Base-by-base conservation (phyloP, 2,113 vertebrate genomes). In the zebrafish (Danio rerio) region DNA sequence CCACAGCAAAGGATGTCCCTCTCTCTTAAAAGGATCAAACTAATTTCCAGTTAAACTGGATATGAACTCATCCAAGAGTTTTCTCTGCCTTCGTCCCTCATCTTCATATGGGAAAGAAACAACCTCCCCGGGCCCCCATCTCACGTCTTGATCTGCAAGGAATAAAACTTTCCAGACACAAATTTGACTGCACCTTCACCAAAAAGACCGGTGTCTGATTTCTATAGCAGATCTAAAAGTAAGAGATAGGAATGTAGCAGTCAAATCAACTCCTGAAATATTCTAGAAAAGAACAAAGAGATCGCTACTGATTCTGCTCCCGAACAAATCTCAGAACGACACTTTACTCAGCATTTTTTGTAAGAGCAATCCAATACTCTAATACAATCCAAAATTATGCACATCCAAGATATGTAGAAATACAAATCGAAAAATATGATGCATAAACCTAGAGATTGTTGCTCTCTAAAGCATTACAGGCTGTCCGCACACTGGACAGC, bases 351-450 rank as follows among this genome's bases (percentile, higher is more conserved):
- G 18, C 45, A 10, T 66, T 49, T 66, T 40, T 66, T 55, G 43
- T 69, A 78, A 66, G 43, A 74, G 79, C 31, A 45, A 69, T 10
- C 42, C 31, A 52, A 49, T 65, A 7, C 43, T 81, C 80, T 84
- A 75, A 82, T 66, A 82, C 81, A 85, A 55, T 81, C 81, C 69
- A 83, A 89, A 68, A 50, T 16, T 12, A 49, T 77, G 53, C 40
- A 59, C 40, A 15, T 7, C 11, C 16, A 47, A n/a, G n/a, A n/a
- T n/a, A n/a, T n/a, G n/a, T n/a, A n/a, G n/a, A n/a, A n/a, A n/a
- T n/a, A n/a, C n/a, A n/a, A n/a, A n/a, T n/a, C 20, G 40, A 7
- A 71, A 61, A 20, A 20, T 58, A 13, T 49, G 45, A 78, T 63
- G 43, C 18, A 2, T 70, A 70, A 5, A 72, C 20, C 70, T 53